Base-by-base conservation (phyloP, 2,797 vertebrate species). In the Smutsia gigantea region DNA sequence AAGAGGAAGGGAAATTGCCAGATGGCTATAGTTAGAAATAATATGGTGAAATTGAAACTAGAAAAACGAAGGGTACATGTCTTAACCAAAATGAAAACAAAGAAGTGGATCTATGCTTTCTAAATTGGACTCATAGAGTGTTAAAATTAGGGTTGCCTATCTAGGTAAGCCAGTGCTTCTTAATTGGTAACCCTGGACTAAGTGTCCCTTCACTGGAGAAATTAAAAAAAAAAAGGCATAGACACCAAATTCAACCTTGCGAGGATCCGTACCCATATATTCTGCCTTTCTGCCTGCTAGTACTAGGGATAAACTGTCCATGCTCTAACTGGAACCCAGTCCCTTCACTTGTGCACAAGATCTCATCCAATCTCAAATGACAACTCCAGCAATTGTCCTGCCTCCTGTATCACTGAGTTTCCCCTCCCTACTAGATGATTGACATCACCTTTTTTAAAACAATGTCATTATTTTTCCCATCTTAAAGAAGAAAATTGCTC, bases 1-100 rank as follows among this genome's bases (percentile, higher is more conserved):
- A 55, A 96, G 94, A 94, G 96, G 92, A 97, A 96, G 92, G 57
- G 59, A 94, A 78, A 63, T 88, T 94, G 95, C 84, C 78, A 87
- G 94, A 59, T 86, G 93, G 66, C 83, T 95, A 21, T 86, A 81
- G 64, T 97, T 96, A 95, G 90, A 94, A 92, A 72, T 72, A 68
- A 42, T 39, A 61, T 89, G 95, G 46, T n/a, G 85, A 93, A 97
- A 97, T 4, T 71, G 94, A 92, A 94, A 82, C 75, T 66, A 90
- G 79, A 81, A 86, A 86, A 89, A 63, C 64, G 18, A 79, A 95
- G 75, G 9, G n/a, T 42, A n/a, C 17, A 8, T 68, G 42, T 87
- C 71, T 94, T 82, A 57, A 21, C 64, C 18, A 81, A 7, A 64
- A 14, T 21, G 19, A 90, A 49, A 71, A 82, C 82, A 75, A 87